A percentile compares a stretch with the other conserved stretches of the same genome.
These are phyloP conservation scores for Cepaea hortensis DNA, from an alignment of 2,888 invertebrate genomes.

Conservation along the genomic window DNA sequence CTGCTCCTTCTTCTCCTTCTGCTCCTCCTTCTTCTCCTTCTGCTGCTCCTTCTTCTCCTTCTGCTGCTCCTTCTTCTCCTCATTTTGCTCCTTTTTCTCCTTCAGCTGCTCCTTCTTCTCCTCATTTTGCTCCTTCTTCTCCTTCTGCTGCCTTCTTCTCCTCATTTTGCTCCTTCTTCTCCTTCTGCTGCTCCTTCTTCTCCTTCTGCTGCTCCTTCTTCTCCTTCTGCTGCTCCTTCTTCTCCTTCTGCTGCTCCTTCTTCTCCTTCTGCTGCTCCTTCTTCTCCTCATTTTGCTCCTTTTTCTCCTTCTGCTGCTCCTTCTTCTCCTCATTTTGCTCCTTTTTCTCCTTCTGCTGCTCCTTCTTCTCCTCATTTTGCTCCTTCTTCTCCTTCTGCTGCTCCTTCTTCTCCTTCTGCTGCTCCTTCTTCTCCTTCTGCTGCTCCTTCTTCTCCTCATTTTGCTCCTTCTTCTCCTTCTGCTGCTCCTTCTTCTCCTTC, in stretches of 20 bases:
- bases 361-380: background rate
- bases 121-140: too few relatives aligned
- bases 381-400: background rate
- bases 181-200: background rate
- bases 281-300: too few relatives aligned
- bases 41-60: background rate
- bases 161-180: background rate
- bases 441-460: too few relatives aligned
- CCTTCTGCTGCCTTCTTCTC: too few relatives aligned
- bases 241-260: background rate
- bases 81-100: background rate
- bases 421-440: background rate
- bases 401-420: background rate
- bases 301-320: background rate
- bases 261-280: background rate
- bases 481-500: background rate
- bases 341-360: background rate
- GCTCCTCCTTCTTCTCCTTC: background rate
- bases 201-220: background rate
- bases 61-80: background rate
- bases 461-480: background rate
- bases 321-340: background rate
- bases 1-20: background rate
- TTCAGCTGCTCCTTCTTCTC: background rate
- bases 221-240: background rate